phyloP scores from a whole-genome alignment of 2,797 vertebrate species.

The Lagocephalus sceleratus region DNA sequence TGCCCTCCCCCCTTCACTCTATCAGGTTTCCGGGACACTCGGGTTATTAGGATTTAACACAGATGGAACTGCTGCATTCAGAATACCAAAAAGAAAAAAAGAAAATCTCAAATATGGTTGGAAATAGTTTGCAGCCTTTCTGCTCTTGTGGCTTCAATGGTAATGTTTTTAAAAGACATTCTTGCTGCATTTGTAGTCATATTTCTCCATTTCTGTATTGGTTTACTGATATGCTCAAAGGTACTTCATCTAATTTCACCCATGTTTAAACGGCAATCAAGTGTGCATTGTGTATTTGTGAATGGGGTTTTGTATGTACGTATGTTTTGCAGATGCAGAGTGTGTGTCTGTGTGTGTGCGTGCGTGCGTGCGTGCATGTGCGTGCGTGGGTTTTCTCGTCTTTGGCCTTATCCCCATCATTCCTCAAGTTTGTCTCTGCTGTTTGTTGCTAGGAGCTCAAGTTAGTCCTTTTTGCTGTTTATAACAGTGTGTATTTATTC shows the following conservation, averaged over 20 bases:
- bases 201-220: slow-evolving; percentile 23
- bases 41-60: slow-evolving; percentile 39
- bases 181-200: slow-evolving; percentile 14
- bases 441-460: slow-evolving; percentile 88
- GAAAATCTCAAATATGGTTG: slow-evolving; percentile 8
- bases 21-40: slow-evolving; percentile 52
- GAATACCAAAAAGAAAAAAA: slow-evolving; percentile 13
- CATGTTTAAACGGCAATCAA: slow-evolving; percentile 50
- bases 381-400: slow-evolving; percentile 46
- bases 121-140: slow-evolving; percentile 53
- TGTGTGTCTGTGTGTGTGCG: too few species aligned
- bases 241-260: slow-evolving; percentile 65
- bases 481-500: slow-evolving; percentile 99
- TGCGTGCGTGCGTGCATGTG: slow-evolving; percentile 28
- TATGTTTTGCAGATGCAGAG: slow-evolving; percentile 17
- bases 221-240: slow-evolving; percentile 67
- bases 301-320: slow-evolving; percentile 36
- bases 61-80: slow-evolving; percentile 38
- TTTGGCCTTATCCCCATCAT: slow-evolving; percentile 66
- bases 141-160: slow-evolving; percentile 16
- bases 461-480: slow-evolving; percentile 97
- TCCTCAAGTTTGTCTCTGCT: slow-evolving; percentile 72
- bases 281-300: slow-evolving; percentile 33
- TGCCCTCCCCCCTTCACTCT: slow-evolving; percentile 12
- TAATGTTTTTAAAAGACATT: slow-evolving; percentile 13